Conservation (phyloP, 2,888 invertebrate species). For the Endotricha flammealis region DNA sequence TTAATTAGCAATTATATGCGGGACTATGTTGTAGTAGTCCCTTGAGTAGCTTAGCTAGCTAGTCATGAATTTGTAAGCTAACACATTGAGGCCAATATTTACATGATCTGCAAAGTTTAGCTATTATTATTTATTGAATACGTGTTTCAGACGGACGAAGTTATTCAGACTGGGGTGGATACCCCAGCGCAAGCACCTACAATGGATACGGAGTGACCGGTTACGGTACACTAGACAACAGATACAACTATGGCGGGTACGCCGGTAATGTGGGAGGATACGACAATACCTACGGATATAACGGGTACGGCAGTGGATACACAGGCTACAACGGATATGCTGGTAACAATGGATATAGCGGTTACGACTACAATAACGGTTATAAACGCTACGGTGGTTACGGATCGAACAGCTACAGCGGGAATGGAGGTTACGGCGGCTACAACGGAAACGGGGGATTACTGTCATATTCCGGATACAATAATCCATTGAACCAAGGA, state of each 20-base stretch:
- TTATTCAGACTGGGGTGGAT: constrained; percentile 56
- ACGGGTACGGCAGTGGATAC: constrained; percentile 23
- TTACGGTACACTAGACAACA: constrained; percentile 47
- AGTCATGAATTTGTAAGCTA: too few species aligned
- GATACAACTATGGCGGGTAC: constrained; percentile 28
- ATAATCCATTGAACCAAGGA: constrained; percentile 73
- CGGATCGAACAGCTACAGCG: constrained; percentile 37
- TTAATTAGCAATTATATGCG: too few species aligned
- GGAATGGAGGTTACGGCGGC: constrained; percentile 74
- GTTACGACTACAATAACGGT: constrained; percentile 19
- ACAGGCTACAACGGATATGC: constrained; percentile 18
- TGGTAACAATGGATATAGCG: constrained; percentile 22
- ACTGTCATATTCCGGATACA: constrained; percentile 78
- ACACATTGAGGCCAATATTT: too few species aligned
- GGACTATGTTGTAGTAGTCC: too few species aligned
- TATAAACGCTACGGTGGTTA: constrained; percentile 21
- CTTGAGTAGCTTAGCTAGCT: too few species aligned
- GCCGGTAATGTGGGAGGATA: constrained; percentile 17
- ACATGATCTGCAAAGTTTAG: too few species aligned
- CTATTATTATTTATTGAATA: too few species aligned
- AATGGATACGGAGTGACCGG: constrained; percentile 32
- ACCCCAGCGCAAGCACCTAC: constrained; percentile 35
- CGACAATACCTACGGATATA: constrained; percentile 17
- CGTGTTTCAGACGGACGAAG: constrained; percentile 40
- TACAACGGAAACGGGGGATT: constrained; percentile 57